phyloP scores from a whole-genome alignment of 2,888 invertebrate genomes.

The Dromius quadrimaculatus region DNA sequence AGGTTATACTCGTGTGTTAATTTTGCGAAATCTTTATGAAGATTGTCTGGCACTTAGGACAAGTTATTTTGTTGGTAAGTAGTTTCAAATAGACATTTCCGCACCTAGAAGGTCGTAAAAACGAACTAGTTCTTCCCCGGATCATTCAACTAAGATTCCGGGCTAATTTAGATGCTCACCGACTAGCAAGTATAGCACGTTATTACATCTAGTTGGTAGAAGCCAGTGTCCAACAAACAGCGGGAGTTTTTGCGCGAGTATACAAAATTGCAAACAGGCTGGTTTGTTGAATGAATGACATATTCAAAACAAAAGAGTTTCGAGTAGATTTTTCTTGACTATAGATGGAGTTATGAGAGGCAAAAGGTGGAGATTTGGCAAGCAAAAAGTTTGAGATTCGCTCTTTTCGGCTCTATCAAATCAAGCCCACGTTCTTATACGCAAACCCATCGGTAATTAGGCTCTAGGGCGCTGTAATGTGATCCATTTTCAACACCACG shows the following conservation, averaged over 20 bases:
- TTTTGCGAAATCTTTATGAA: no score
- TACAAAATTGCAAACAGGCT: no score
- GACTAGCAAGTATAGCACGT: slow-evolving; percentile 23
- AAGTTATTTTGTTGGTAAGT: background rate
- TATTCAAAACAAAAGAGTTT: no score
- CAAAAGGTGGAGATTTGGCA: no score
- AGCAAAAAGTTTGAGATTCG: background rate
- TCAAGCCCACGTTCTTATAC: slow-evolving; percentile 29
- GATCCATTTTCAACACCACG: slow-evolving; percentile 9
- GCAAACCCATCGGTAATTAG: slow-evolving; percentile 47
- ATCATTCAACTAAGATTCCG: slow-evolving; percentile 40
- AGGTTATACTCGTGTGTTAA: no score
- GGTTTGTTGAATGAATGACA: no score
- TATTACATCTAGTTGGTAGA: slow-evolving; percentile 28
- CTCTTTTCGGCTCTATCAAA: slow-evolving; percentile 34
- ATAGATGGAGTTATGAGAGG: no score
- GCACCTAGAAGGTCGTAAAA: slow-evolving; percentile 34
- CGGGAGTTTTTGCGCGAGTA: background rate
- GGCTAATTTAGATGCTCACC: slow-evolving; percentile 43
- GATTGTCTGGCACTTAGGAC: slow-evolving; percentile 18
- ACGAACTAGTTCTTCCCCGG: slow-evolving; percentile 36
- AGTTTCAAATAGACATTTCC: slow-evolving; percentile 22
- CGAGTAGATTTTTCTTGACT: no score
- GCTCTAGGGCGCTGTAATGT: slow-evolving; percentile 47
- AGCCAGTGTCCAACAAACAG: slow-evolving; percentile 8